Conservation (phyloP, 1,140 invertebrate species). For the Drosophila azteca region DNA sequence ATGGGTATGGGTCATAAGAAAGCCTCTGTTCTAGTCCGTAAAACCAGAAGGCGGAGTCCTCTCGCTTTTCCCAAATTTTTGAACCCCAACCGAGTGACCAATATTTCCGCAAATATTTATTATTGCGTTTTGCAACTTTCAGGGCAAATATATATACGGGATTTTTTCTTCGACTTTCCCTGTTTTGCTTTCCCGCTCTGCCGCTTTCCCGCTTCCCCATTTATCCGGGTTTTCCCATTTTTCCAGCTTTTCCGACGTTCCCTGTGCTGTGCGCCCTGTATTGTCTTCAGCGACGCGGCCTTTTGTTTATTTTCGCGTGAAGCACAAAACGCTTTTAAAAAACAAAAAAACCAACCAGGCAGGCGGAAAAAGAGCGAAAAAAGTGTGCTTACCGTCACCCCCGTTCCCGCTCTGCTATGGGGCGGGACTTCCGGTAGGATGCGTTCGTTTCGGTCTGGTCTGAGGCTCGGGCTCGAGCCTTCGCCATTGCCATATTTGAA, state of each 20-base stretch:
- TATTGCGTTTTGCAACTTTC: slow-evolving; percentile 59
- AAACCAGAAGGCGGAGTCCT: neutral
- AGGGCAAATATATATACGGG: slow-evolving; percentile 13
- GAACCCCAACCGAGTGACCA: slow-evolving; percentile 22
- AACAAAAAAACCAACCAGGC: slow-evolving; percentile 58
- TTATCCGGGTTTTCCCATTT: slow-evolving; percentile 4
- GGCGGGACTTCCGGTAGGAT: slow-evolving; percentile 63
- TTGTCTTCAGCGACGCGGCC: slow-evolving; percentile 40
- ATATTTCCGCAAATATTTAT: slow-evolving; percentile 75
- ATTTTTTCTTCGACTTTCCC: slow-evolving; percentile 24
- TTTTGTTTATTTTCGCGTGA: slow-evolving; percentile 58
- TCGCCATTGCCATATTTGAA: slow-evolving; percentile 31
- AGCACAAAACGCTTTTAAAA: slow-evolving; percentile 57
- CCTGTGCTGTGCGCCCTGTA: slow-evolving; percentile 27
- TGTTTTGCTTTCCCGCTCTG: slow-evolving; percentile 20
- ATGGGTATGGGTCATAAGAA: neutral
- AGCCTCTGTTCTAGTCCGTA: too few species aligned
- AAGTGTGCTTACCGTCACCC: slow-evolving; percentile 4
- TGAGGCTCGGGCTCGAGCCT: slow-evolving; percentile 10
- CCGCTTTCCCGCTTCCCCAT: neutral
- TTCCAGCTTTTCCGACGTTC: slow-evolving; percentile 15
- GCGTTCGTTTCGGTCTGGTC: slow-evolving; percentile 28
- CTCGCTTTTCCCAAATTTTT: slow-evolving; percentile 7
- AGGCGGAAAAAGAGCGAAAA: slow-evolving; percentile 63
- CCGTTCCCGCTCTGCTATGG: slow-evolving; percentile 34